Evolutionary conservation across 2,888 invertebrate genomes (phyloP), one percentile per base, ranked within the genome.

Genomic region (Marasmarcha lunaedactyla): DNA sequence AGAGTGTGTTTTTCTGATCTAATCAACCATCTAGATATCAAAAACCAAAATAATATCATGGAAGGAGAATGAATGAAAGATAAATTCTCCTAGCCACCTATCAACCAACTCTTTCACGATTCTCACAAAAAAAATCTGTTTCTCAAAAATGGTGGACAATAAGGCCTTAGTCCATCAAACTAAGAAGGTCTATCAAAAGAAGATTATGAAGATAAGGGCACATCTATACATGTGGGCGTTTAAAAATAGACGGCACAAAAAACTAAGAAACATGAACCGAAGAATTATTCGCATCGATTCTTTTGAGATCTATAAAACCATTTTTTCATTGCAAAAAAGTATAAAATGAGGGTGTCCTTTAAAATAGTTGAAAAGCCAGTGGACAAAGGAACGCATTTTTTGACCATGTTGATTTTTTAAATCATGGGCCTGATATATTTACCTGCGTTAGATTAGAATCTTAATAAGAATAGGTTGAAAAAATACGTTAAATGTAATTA

Each of bases 261-360:
- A 71, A 63, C 60, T 62, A 60, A 66, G 79, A 73, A 83, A 83
- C 76, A 72, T 68, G 79, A 83, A 79, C 76, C 81, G 73, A 9
- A 63, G 76, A 79, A 83, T 83, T 81, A 83, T 81, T 83, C 76
- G 83, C 83, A 73, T 81, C 78, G 78, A 71, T 73, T 77, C 78
- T 65, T 77, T 73, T 71, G 68, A 77, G 65, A 70, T 73, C 61
- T 69, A 71, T 74, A 73, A 79, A 69, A 77, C 74, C 61, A 69
- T 72, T 77, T 79, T 78, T 78, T 77, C 63, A 52, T 62, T 68
- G 77, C 76, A 78, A 78, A 83, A 79, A 81, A 74, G 56, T 55
- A 63, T 63, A 69, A 67, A 20, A 76, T 73, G 68, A 67, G 76
- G 73, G 74, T 73, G 55, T 64, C 57, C 56, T 55, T 63, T 73